Evolutionary conservation across 2,113 vertebrate species (phyloP), one percentile per base, ranked within the genome.

Genomic region (Ailurus styani): DNA sequence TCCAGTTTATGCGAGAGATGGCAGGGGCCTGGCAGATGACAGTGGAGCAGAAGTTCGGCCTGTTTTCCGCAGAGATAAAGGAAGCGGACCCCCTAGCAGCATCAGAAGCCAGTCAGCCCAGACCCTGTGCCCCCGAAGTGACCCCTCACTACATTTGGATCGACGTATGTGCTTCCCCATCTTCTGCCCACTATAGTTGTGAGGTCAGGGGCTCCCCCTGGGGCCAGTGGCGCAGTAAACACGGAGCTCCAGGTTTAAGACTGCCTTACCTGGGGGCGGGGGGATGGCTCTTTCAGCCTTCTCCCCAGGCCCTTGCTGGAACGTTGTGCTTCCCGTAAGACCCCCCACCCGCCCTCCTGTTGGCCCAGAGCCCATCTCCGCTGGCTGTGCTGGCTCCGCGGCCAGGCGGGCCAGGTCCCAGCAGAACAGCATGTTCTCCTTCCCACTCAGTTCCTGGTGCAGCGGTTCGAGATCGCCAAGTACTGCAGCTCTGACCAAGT

Each of bases 21-120:
- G 99, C 99, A 2, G 99, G 99, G 62, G 99, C 99, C 34, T 99
- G 99, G 99, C 99, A 99, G 93, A 99, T 99, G 99, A 99, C 99
- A 0, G 99, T 99, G 77, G 99, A 99, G 97, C 99, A 99, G 98
- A 99, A 99, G 98, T 98, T 99, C 84, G 99, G 99, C 92, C 98
- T 99, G 55, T 99, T 99, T 97, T 99, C 99, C 0, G 99, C 99
- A 18, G 99, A 99, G 54, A 98, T 99, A 95, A 99, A 99, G 47
- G 99, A 99, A 98, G 99, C 99, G 10, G 99, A 99, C 90, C 99
- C 99, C 0, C 97, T 99, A 95, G 99, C 99, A 0, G 99, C 99
- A 0, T 99, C 99, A 0, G 99, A 99, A 98, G 99, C 99, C 90
- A 99, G 99, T 94, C 99, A 99, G 83, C 99, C 99, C 0, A 98